Conservation (phyloP, 2,113 vertebrate species). For the Dolichallabes microphthalmus region DNA sequence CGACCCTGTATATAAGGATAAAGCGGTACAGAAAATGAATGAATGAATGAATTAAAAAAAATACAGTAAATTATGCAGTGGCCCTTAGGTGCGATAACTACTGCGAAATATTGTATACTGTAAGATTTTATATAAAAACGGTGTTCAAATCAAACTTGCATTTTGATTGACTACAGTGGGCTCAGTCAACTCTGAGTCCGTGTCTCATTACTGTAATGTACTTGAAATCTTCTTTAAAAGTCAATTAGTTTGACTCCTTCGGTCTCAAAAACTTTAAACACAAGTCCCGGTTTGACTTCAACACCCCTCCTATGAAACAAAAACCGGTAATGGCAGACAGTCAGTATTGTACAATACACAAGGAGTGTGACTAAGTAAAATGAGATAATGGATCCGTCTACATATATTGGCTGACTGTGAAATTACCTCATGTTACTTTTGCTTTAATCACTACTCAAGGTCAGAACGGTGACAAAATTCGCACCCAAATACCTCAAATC, state of each 20-base stretch:
- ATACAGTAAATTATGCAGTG: neutral
- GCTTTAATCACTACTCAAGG: conserved; percentile 33
- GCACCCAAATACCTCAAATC: conserved; percentile 29
- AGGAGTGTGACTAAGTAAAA: conserved; percentile 18
- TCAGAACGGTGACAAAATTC: conserved; percentile 15
- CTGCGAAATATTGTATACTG: neutral
- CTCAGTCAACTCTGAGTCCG: too few relatives aligned
- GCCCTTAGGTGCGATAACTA: neutral
- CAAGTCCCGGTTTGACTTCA: neutral
- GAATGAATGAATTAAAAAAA: neutral
- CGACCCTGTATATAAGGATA: too few relatives aligned
- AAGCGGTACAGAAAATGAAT: too few relatives aligned
- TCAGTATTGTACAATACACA: neutral
- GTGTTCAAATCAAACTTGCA: too few relatives aligned
- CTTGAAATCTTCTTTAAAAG: too few relatives aligned
- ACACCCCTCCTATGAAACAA: neutral
- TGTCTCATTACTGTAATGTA: too few relatives aligned
- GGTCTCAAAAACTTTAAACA: too few relatives aligned
- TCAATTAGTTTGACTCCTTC: too few relatives aligned
- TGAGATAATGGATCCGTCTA: conserved; percentile 19
- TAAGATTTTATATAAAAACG: neutral
- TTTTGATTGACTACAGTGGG: too few relatives aligned
- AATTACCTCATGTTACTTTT: conserved; percentile 49
- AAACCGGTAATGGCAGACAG: neutral
- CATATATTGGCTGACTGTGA: conserved; percentile 11